These are phyloP conservation scores for Seriola dumerili DNA, from an alignment of 2,113 vertebrate species.

Conservation along the genomic window DNA sequence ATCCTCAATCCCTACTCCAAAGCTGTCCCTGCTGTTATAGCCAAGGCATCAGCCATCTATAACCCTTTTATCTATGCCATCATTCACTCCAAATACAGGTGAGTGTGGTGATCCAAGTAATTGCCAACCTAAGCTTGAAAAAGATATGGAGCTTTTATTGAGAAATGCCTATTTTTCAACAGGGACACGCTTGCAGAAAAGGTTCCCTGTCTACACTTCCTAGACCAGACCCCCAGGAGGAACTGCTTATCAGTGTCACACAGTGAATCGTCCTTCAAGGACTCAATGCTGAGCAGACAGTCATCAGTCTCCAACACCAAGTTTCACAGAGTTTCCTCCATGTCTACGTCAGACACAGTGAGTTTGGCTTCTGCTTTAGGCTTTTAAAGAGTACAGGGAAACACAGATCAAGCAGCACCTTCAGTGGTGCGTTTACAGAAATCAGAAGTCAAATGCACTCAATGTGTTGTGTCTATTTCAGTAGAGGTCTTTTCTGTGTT, in stretches of 20 bases:
- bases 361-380: conserved; percentile 42
- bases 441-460: background rate
- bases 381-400: conserved; percentile 1
- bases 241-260: conserved; percentile 81
- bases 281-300: conserved; percentile 73
- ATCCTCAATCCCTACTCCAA: conserved; percentile 91
- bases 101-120: conserved; percentile 3
- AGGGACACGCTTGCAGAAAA: conserved; percentile 91
- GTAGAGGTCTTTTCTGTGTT: background rate
- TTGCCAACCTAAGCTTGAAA: background rate
- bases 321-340: conserved; percentile 77
- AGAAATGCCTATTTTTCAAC: conserved; percentile 29
- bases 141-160: background rate
- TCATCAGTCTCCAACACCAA: conserved; percentile 74
- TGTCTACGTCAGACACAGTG: conserved; percentile 81
- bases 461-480: background rate
- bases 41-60: conserved; percentile 96
- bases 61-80: conserved; percentile 97
- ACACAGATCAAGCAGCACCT: background rate
- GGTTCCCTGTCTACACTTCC: conserved; percentile 88
- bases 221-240: conserved; percentile 83
- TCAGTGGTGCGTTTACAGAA: background rate
- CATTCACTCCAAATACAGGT: conserved; percentile 96
- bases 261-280: conserved; percentile 85
- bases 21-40: conserved; percentile 93